Base-by-base conservation (phyloP, 1,140 invertebrate genomes). In the Atta colombica region DNA sequence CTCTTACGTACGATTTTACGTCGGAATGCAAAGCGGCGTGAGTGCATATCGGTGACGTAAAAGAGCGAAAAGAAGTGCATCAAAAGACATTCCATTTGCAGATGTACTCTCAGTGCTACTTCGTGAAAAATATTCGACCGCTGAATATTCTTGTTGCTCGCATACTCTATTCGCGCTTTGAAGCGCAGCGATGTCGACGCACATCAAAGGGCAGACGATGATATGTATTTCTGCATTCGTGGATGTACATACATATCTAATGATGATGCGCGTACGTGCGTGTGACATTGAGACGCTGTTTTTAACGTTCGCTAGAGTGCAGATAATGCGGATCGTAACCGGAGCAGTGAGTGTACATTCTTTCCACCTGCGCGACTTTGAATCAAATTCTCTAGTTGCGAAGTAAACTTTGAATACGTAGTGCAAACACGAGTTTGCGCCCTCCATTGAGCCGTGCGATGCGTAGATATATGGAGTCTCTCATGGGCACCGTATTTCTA, bases 361-460 rank as follows among this genome's bases (percentile, higher is more conserved):
- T 87, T 82, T 89, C 65, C 77, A 16, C 69, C 61, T 61, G 85
- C 72, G 65, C 80, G 78, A 89, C 74, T 87, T 53, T 51, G 66
- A 89, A 84, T 84, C 88, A 75, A 77, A 61, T 60, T 72, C 55
- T 49, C 28, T 39, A 71, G 82, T 86, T 72, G 72, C 77, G 51
- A 71, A 21, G 69, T 72, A 88, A 90, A 90, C 80, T 85, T 90
- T 81, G 88, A 39, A 90, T 90, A 89, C 88, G 86, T 75, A 68
- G 80, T 88, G 35, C 28, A 77, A 85, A 85, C 35, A 51, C 61
- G 63, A 81, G 86, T 66, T 72, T 87, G 86, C 86, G 75, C 72
- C 58, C 60, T 84, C 85, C 77, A 66, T 61, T 85, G 53, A 82
- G 74, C 18, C 60, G 31, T n/a, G 82, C 31, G 49, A 78, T 80